Base-by-base conservation (phyloP, 2,888 invertebrate genomes). In the Spodoptera littoralis region DNA sequence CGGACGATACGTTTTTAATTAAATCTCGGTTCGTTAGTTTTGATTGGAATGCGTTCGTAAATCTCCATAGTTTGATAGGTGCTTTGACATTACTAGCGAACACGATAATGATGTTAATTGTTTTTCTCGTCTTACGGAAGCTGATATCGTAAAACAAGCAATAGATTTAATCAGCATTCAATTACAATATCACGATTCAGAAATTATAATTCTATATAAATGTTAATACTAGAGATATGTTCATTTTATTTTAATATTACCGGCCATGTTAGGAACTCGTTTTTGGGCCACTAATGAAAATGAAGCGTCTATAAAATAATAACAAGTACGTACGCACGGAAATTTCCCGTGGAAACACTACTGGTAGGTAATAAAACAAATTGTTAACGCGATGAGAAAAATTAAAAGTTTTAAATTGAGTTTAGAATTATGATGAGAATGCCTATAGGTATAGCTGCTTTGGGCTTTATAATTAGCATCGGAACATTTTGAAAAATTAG, bases 1-100 rank as follows among this genome's bases (percentile, higher is more conserved):
- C 60, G 77, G 83, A 81, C 82, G 85, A 90, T 89, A 86, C 79
- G 83, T 89, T 90, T 91, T 89, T 89, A 93, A 93, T 93, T 92
- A 92, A 93, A 90, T 90, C 83, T 86, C 76, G 75, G 83, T 87
- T 89, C 87, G 89, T 92, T 90, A 88, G 84, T 84, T 85, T 36
- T 77, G 80, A 80, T 83, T 76, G 81, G 85, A 84, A 86, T 84
- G 76, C 72, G 63, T 81, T 74, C 77, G 65, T 79, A 81, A 75
- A 82, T 79, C 73, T 73, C 42, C 12, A 53, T 50, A 48, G 68
- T 72, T 84, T 82, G 81, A 82, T 84, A 84, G 70, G 79, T 73
- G 73, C 66, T 75, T 76, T 80, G 79, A 82, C 77, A 79, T 80
- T 74, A 66, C 72, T 50, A 60, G 69, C 30, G 72, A 73, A 74